phyloP scores from a whole-genome alignment of 2,113 vertebrate genomes.

The Rhinolophus ferrumequinum region DNA sequence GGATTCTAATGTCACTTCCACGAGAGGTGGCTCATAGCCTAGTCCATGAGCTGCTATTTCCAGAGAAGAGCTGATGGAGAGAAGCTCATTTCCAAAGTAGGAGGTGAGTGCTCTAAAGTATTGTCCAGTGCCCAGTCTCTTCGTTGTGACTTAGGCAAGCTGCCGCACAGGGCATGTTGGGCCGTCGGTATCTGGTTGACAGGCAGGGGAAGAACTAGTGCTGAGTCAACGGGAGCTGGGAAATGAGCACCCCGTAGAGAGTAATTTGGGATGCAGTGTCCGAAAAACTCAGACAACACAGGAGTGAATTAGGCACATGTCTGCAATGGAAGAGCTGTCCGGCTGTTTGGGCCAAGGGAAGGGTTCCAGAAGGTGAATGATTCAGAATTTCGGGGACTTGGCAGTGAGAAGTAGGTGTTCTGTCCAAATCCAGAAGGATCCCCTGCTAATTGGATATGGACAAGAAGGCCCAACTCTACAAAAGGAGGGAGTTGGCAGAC shows the following conservation, averaged over 20 bases:
- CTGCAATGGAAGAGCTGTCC: neutral
- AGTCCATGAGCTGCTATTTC: neutral
- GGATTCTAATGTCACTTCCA: neutral
- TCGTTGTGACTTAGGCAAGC: neutral
- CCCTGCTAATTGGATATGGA: neutral
- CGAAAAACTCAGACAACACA: neutral
- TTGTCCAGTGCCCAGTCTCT: neutral
- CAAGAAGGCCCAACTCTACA: neutral
- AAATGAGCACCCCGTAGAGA: neutral
- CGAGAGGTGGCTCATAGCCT: neutral
- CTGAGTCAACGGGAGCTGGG: neutral
- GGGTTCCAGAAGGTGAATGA: neutral
- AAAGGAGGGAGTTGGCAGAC: neutral
- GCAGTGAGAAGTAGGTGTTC: neutral
- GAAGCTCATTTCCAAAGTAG: neutral
- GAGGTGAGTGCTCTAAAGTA: neutral
- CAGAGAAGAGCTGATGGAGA: neutral
- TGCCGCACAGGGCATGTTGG: neutral
- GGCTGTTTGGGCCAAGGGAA: neutral
- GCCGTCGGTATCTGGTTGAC: neutral
- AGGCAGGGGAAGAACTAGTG: neutral
- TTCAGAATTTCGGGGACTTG: neutral
- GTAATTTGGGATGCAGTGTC: fast-evolving
- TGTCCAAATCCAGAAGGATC: neutral
- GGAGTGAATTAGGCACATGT: neutral